These are phyloP conservation scores for Leucosticte australis DNA, from an alignment of 2,113 vertebrate genomes.

Conservation along the genomic window DNA sequence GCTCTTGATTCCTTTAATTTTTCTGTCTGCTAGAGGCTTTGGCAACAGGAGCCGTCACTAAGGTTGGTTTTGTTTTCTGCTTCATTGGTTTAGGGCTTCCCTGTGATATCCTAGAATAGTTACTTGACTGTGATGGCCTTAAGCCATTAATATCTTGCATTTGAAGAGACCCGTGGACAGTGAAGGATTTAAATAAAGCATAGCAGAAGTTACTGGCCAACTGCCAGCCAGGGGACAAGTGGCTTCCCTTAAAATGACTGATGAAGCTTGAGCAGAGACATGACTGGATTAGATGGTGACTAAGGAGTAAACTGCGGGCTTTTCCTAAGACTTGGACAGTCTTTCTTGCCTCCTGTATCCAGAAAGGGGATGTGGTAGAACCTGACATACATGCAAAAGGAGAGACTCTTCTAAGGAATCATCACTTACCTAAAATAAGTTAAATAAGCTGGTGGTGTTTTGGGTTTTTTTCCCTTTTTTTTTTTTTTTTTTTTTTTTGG, in stretches of 20 bases:
- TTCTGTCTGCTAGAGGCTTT: neutral
- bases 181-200: conserved; percentile 44
- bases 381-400: neutral
- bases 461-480: neutral
- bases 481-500: no score
- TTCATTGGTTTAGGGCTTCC: conserved; percentile 27
- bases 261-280: neutral
- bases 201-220: conserved; percentile 8
- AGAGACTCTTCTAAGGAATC: neutral
- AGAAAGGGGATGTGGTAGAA: neutral
- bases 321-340: neutral
- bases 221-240: conserved; percentile 33
- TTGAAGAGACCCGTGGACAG: conserved; percentile 17
- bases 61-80: neutral
- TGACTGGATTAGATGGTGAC: conserved; percentile 33
- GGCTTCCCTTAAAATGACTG: conserved; percentile 53
- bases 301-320: neutral
- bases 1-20: neutral
- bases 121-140: conserved; percentile 13
- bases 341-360: neutral
- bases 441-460: neutral
- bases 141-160: conserved; percentile 27
- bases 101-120: conserved; percentile 43
- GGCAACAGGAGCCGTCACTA: neutral
- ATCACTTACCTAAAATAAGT: neutral